Base-by-base conservation (phyloP, 23 tunicate species). In the Halocynthia aurantium region DNA sequence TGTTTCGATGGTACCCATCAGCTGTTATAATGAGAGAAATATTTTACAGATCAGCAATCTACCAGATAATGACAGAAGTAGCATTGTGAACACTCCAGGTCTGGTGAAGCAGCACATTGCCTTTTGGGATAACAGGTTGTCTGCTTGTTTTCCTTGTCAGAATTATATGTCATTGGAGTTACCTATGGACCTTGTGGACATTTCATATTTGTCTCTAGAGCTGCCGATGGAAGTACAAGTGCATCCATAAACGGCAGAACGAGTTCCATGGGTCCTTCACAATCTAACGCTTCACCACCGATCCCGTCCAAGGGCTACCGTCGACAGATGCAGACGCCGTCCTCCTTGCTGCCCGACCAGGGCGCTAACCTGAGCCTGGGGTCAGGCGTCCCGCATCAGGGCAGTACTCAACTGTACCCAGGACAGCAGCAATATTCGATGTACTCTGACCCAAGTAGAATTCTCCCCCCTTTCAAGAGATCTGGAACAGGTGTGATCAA, bases 101-200 rank as follows among this genome's bases (percentile, higher is more conserved):
- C 22, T 80, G 7, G 96, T 89, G 0, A 89, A 89, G 55, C 96
- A 89, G 65, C 96, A 89, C 52, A 80, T 89, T 70, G 88, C 96
- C 6, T 80, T 80, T 44, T 89, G 96, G 96, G 96, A 89, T 80
- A 70, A 78, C 74, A 80, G 96, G 96, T 89, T 53, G 21, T 56
- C 0, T 75, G 49, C 15, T 75, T 75, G 21, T 0, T 0, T 13
- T 52, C 31, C 31, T 68, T 18, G 15, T n/a, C 49, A 68, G 49
- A 1, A n/a, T 22, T 22, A 1, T 17, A 20, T 21, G 17, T 69
- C 4, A 69, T 1, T 17, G 18, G 2, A 60, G 17, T 15, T 60
- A 15, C 64, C 31, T 65, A 9, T 10, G 22, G 0, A 20, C 70
- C 22, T 65, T 65, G 70, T 65, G 31, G 31, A 15, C 6, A 11